Base-by-base conservation (phyloP, 37 sponge, comb jelly and placozoan species). In the Corticium candelabrum region DNA sequence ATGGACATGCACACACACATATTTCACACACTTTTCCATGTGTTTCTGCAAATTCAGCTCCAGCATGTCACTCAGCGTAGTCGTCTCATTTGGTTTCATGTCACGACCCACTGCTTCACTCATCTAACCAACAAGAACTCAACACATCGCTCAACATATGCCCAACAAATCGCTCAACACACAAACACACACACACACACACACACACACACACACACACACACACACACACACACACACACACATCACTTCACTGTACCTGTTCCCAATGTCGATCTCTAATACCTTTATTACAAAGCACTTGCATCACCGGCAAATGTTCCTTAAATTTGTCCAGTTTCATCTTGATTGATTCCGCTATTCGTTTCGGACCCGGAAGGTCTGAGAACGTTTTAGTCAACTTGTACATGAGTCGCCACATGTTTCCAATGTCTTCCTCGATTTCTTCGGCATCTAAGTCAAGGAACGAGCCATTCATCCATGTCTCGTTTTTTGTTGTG, bases 401-500 rank as follows among this genome's bases (percentile, higher is more conserved):
- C 72, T 94, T 93, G 88, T 91, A 86, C 94, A 97, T 94, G 4
- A 84, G 80, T 36, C 92, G 77, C 91, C 89, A 93, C 87, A 93
- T 77, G 77, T 76, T 86, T 0, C 89, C 90, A 1, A 88, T 80
- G 2, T 97, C 99, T 56, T 97, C 94, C 69, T 92, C 87, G 41
- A 97, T 88, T 38, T 83, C 38, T 79, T 97, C 94, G 50, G 94
- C 92, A 85, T 97, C 83, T 40, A 97, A 80, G 5, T 89, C 82
- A 71, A 94, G 67, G 84, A 97, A 94, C 2, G 94, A 88, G 67
- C 91, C 94, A 75, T 97, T 97, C 82, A 94, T 85, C 99, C 99
- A 97, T 38, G 70, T 77, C 5, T 97, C 99, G 37, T 97, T 83
- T 34, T 90, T 88, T 74, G 85, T 84, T 34, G 89, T 74, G 81